phyloP scores from a whole-genome alignment of 1,140 invertebrate species.

The Procambarus clarkii region DNA sequence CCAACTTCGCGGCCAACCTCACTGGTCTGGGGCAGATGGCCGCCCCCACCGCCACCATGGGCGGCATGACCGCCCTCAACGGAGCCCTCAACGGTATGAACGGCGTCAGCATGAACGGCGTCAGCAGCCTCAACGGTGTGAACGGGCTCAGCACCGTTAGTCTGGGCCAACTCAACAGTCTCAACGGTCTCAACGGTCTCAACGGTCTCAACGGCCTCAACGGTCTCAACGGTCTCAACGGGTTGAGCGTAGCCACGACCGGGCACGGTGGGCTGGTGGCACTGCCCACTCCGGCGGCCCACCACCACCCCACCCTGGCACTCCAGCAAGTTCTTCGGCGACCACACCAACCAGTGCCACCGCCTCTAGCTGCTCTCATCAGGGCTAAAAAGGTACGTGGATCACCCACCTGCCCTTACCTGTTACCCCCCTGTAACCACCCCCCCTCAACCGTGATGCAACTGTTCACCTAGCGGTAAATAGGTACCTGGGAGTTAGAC shows the following conservation, averaged over 20 bases:
- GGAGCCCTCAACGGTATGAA: slow-evolving; percentile 22
- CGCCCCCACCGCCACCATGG: slow-evolving; percentile 22
- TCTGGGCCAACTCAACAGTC: neutral
- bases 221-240: slow-evolving; percentile 39
- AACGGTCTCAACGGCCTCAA: slow-evolving; percentile 36
- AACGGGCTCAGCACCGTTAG: slow-evolving; percentile 31
- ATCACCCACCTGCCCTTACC: too few relatives aligned
- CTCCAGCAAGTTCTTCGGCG: slow-evolving; percentile 37
- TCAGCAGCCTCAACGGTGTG: slow-evolving; percentile 23
- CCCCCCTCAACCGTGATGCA: too few relatives aligned
- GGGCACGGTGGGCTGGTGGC: slow-evolving; percentile 36
- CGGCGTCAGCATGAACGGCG: slow-evolving; percentile 18
- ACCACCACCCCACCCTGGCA: slow-evolving; percentile 40
- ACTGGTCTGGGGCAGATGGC: slow-evolving; percentile 20
- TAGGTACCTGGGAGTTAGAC: too few relatives aligned
- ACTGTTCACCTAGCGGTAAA: too few relatives aligned
- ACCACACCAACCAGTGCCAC: slow-evolving; percentile 32
- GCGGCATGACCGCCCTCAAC: slow-evolving; percentile 19
- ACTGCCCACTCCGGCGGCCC: slow-evolving; percentile 17
- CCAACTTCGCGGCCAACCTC: slow-evolving; percentile 18
- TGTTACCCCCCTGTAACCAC: too few relatives aligned
- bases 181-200: slow-evolving; percentile 8
- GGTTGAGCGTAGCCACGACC: neutral
- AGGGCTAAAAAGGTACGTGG: slow-evolving; percentile 52
- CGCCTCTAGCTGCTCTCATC: slow-evolving; percentile 47